These are phyloP conservation scores for Ptiloglossa arizonensis DNA, from an alignment of 1,140 invertebrate species.

Conservation along the genomic window DNA sequence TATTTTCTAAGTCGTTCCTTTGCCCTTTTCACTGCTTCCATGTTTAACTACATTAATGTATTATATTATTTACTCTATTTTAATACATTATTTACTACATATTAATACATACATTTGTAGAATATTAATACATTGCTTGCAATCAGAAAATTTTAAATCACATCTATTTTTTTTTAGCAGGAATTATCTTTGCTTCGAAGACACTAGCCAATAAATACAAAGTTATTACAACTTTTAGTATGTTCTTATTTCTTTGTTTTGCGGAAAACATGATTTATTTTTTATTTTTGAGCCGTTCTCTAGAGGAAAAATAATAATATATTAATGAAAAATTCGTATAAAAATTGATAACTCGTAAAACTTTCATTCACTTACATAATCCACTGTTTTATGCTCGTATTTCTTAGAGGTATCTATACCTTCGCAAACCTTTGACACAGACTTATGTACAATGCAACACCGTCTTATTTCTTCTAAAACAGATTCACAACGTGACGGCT, in stretches of 20 bases:
- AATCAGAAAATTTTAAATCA: conserved; percentile 82
- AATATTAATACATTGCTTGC: conserved; percentile 8
- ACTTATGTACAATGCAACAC: conserved; percentile 85
- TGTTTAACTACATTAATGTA: conserved; percentile 28
- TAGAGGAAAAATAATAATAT: conserved; percentile 50
- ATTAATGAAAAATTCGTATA: neutral
- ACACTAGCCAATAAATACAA: no score
- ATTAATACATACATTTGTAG: conserved; percentile 50
- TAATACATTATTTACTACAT: conserved; percentile 2
- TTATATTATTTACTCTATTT: conserved; percentile 14
- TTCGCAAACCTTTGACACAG: conserved; percentile 84
- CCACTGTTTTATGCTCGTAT: conserved; percentile 79
- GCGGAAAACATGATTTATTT: conserved; percentile 44
- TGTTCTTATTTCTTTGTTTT: no score
- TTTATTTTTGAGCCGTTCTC: conserved; percentile 67
- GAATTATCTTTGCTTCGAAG: neutral
- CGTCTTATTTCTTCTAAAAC: conserved; percentile 85
- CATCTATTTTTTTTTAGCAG: conserved; percentile 88
- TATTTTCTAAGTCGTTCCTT: conserved; percentile 87
- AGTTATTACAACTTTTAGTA: no score
- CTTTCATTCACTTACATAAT: conserved; percentile 73
- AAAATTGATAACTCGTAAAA: neutral
- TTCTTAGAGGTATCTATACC: conserved; percentile 84
- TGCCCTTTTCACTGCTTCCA: conserved; percentile 91
- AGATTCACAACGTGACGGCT: conserved; percentile 84